phyloP scores from a whole-genome alignment of 2,113 vertebrate species.

The Coptodon rendalli region DNA sequence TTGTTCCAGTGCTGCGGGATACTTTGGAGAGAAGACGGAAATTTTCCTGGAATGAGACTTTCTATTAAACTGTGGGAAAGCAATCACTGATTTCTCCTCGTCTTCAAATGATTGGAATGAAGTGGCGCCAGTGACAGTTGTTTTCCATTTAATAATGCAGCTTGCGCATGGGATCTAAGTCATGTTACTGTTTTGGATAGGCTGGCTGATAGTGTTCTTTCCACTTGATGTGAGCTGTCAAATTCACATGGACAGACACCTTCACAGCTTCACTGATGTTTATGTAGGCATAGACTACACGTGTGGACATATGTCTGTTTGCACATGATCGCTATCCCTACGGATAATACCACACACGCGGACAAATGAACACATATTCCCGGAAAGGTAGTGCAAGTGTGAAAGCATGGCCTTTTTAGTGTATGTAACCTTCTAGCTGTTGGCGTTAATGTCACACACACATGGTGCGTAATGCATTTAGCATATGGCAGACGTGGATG shows the following conservation, averaged over 20 bases:
- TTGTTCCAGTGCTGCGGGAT: background rate
- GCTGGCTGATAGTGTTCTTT: conserved; percentile 5
- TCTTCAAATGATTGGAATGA: background rate
- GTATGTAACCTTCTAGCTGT: conserved; percentile 57
- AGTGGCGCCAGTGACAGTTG: background rate
- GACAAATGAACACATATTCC: conserved; percentile 50
- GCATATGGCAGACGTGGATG: conserved; percentile 55
- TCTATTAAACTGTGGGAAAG: background rate
- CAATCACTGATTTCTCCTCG: background rate
- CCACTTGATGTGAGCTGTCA: conserved; percentile 32
- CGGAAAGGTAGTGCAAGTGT: conserved; percentile 48
- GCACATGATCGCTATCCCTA: conserved; percentile 30
- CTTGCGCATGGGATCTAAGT: background rate
- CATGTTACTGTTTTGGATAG: background rate
- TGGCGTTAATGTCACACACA: conserved; percentile 49
- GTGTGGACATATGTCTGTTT: conserved; percentile 31
- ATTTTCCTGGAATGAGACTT: background rate
- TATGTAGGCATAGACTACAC: conserved; percentile 45
- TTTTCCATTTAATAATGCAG: background rate
- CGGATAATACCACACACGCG: conserved; percentile 41
- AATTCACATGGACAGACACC: conserved; percentile 29
- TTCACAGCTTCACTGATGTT: conserved; percentile 28
- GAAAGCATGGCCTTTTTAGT: conserved; percentile 59
- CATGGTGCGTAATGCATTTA: conserved; percentile 41
- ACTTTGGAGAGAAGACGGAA: background rate